Evolutionary conservation across 2,113 vertebrate species (phyloP).

Genomic region (Bubo blakistoni): DNA sequence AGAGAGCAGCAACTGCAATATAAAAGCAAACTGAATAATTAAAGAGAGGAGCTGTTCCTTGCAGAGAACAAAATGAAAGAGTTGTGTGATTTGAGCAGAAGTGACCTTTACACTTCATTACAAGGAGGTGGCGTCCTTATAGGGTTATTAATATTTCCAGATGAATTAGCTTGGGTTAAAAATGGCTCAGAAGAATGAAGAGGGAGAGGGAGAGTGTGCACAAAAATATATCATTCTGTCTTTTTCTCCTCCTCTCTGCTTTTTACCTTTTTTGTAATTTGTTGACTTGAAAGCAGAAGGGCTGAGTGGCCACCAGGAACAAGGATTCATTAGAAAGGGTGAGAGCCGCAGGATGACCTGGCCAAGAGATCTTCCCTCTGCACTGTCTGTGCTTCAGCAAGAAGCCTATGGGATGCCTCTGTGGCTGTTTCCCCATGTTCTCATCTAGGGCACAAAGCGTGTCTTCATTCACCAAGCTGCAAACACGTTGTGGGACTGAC

Average conservation of each 20-base stretch:
- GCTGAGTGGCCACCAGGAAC: background rate
- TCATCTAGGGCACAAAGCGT: background rate
- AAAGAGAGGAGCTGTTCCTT: constrained; percentile 25
- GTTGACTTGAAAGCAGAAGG: constrained; percentile 15
- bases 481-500: accelerated
- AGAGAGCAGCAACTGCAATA: constrained; percentile 9
- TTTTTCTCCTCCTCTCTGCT: constrained; percentile 24
- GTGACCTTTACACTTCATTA: constrained; percentile 66
- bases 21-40: constrained; percentile 60
- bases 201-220: background rate
- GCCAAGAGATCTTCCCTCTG: background rate
- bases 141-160: constrained; percentile 52
- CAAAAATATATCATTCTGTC: constrained; percentile 45
- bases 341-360: background rate
- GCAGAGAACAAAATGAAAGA: constrained; percentile 50
- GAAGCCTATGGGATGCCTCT: background rate
- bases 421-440: background rate
- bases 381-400: background rate
- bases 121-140: constrained; percentile 30
- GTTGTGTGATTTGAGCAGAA: constrained; percentile 54
- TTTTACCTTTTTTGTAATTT: background rate
- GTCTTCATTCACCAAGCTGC: background rate
- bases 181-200: constrained; percentile 46
- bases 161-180: constrained; percentile 61
- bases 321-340: background rate